Evolutionary conservation across 2,888 invertebrate species (phyloP).

Genomic region (Torymus auratus): DNA sequence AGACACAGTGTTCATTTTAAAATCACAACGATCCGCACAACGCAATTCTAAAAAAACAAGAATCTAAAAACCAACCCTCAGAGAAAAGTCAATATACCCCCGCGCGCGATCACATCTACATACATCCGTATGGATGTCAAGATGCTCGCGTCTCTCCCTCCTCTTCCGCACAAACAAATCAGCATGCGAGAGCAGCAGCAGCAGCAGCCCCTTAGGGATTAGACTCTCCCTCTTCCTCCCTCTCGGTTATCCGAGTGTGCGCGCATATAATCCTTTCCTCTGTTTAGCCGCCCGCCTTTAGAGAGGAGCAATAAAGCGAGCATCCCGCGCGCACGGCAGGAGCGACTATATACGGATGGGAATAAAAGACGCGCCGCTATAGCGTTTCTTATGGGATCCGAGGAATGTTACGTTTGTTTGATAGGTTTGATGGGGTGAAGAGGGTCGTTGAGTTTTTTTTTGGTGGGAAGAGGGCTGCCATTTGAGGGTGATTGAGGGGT

Average conservation of each 20-base stretch:
- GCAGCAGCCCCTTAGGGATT: conserved; percentile 39
- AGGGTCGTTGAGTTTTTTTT: too few species aligned
- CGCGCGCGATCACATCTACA: not conserved
- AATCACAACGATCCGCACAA: too few species aligned
- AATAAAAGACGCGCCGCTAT: not conserved
- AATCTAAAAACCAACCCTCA: too few species aligned
- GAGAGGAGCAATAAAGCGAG: conserved; percentile 17
- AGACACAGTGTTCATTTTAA: too few species aligned
- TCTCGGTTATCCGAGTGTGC: not conserved
- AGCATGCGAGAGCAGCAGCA: conserved; percentile 11
- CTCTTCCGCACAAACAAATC: conserved; percentile 28
- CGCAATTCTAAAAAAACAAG: too few species aligned
- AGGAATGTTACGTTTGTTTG: too few species aligned
- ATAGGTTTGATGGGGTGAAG: too few species aligned
- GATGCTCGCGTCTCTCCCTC: conserved; percentile 38
- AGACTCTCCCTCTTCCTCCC: conserved; percentile 4
- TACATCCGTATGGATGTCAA: conserved; percentile 44
- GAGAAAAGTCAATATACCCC: too few species aligned
- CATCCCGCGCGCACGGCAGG: too few species aligned
- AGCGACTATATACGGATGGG: not conserved
- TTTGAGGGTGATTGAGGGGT: too few species aligned
- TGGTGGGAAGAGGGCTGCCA: too few species aligned
- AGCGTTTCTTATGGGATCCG: not conserved
- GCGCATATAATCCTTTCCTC: conserved; percentile 38
- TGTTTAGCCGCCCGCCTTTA: conserved; percentile 6